These are phyloP conservation scores for Diorhabda elongata DNA, from an alignment of 1,140 invertebrate species.

Conservation along the genomic window DNA sequence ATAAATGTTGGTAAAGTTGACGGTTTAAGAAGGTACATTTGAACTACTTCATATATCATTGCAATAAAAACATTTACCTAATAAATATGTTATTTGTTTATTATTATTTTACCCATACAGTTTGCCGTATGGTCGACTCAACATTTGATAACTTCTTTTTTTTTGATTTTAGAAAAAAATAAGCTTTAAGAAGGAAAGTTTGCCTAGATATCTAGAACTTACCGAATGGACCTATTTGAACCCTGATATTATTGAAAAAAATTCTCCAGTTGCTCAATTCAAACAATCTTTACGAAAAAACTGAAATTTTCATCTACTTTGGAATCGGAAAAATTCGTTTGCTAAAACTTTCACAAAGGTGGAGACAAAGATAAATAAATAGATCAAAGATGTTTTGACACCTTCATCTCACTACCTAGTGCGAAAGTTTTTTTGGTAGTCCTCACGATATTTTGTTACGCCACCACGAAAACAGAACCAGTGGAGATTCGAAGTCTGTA, in stretches of 20 bases:
- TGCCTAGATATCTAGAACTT: constrained; percentile 14
- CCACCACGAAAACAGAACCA: constrained; percentile 64
- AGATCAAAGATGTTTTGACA: constrained; percentile 26
- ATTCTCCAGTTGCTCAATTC: constrained; percentile 23
- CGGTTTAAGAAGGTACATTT: too few species aligned
- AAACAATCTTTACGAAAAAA: constrained; percentile 16
- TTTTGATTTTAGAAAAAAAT: constrained; percentile 6
- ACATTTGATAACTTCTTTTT: neutral
- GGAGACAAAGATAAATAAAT: constrained; percentile 20
- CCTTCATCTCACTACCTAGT: constrained; percentile 42
- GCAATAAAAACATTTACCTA: too few species aligned
- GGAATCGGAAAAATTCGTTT: constrained; percentile 15
- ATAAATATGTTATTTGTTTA: too few species aligned
- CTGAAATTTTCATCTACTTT: constrained; percentile 12
- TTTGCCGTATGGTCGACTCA: too few species aligned
- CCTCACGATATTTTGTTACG: constrained; percentile 65
- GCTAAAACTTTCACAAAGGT: constrained; percentile 23
- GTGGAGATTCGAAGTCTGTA: constrained; percentile 52
- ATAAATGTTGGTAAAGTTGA: too few species aligned
- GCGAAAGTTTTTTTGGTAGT: constrained; percentile 33
- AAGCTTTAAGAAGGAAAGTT: constrained; percentile 14
- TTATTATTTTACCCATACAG: too few species aligned
- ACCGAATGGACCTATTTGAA: constrained; percentile 30
- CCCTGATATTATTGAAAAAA: constrained; percentile 24
- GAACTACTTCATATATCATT: too few species aligned